A percentile compares a stretch with the other conserved stretches of the same genome.
These are phyloP conservation scores for Xiphydria camelus DNA, from an alignment of 2,888 invertebrate species.

Conservation along the genomic window DNA sequence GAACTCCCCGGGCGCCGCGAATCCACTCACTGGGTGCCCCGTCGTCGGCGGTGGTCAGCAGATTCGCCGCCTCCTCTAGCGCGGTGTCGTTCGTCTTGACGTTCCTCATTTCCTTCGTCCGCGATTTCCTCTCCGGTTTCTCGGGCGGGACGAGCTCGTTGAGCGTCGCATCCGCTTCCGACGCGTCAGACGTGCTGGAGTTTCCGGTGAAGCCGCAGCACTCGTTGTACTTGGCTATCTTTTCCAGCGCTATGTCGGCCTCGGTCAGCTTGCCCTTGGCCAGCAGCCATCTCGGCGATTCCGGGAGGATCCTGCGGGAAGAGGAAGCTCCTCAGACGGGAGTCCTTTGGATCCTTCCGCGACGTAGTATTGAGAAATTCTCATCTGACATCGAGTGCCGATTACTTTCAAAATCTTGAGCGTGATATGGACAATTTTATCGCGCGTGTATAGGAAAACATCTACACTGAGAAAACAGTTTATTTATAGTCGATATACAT, in stretches of 20 bases:
- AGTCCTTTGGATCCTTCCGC: too few species aligned
- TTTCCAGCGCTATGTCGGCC: conserved; percentile 47
- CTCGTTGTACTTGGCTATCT: conserved; percentile 47
- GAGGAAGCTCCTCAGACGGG: too few species aligned
- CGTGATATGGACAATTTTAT: too few species aligned
- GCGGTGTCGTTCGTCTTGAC: conserved; percentile 15
- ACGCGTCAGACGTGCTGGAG: conserved; percentile 17
- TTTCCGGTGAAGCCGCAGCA: too few species aligned
- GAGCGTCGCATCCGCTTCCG: conserved; percentile 14
- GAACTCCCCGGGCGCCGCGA: conserved; percentile 15
- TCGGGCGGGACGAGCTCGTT: conserved; percentile 28
- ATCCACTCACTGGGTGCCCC: conserved; percentile 19
- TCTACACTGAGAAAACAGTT: too few species aligned
- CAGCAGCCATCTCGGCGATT: conserved; percentile 55
- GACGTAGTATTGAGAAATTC: too few species aligned
- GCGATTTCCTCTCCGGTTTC: conserved; percentile 41
- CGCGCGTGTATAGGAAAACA: too few species aligned
- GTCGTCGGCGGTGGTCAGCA: conserved; percentile 30
- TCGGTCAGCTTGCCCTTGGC: conserved; percentile 47
- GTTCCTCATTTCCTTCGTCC: conserved; percentile 20
- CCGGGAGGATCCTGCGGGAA: conserved; percentile 52
- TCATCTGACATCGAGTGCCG: too few species aligned
- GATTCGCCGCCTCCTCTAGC: conserved; percentile 33
- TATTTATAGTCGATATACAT: too few species aligned
- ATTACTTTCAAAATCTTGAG: too few species aligned